Conservation (phyloP, 2,113 vertebrate genomes). For the Podarcis muralis region DNA sequence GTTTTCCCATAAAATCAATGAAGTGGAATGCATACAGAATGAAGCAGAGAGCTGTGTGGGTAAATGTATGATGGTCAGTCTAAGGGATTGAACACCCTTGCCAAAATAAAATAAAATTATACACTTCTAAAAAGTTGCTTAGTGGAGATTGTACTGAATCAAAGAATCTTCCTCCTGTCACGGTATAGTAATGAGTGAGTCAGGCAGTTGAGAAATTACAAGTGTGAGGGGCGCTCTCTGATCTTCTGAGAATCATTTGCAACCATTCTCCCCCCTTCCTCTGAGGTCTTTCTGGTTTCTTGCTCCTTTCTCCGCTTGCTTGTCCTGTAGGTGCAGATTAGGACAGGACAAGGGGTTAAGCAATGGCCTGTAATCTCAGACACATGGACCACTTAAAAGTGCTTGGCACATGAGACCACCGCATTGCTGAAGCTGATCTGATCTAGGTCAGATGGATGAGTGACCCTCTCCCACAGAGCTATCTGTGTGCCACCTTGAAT, state of each 20-base stretch:
- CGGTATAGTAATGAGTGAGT: slow-evolving; percentile 47
- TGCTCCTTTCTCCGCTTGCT: neutral
- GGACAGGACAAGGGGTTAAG: neutral
- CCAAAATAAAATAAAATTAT: neutral
- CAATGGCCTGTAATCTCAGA: neutral
- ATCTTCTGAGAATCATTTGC: slow-evolving; percentile 18
- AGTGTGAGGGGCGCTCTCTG: slow-evolving; percentile 34
- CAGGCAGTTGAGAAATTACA: slow-evolving; percentile 46
- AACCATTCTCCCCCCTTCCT: neutral
- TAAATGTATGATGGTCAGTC: neutral
- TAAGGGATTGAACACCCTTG: neutral
- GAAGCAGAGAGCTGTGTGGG: neutral
- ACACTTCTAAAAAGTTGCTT: neutral
- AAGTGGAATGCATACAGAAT: neutral
- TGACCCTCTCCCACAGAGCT: too few species aligned
- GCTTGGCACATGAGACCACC: neutral
- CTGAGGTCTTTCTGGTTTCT: neutral
- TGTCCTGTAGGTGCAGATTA: neutral
- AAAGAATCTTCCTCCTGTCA: slow-evolving; percentile 21
- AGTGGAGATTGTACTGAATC: neutral
- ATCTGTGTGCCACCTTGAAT: too few species aligned
- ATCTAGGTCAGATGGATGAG: too few species aligned
- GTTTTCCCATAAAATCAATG: neutral
- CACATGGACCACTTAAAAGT: neutral
- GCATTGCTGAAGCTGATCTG: too few species aligned